Base-by-base conservation (phyloP, 2,888 invertebrate species). In the Kuschelorhynchus macadamiae region DNA sequence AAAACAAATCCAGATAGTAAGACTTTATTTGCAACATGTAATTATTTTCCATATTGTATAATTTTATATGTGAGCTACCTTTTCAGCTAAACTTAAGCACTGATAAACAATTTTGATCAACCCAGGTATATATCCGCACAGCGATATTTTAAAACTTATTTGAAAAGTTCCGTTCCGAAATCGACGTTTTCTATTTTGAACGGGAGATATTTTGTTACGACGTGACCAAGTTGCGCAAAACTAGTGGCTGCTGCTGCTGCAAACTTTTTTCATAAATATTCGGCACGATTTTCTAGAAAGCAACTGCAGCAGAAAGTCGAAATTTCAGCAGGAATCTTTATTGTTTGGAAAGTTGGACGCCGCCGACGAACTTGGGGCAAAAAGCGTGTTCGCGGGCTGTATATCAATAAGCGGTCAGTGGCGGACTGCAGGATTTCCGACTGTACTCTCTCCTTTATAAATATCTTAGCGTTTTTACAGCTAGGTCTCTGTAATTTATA, bases 261-360 rank as follows among this genome's bases (percentile, higher is more conserved):
- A 55, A 69, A 69, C 64, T 65, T 69, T 69, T 69, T 69, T 69
- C 69, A 69, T 69, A 69, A 69, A 69, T 69, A 69, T 69, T 69
- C 69, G 69, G 69, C 69, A 69, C 69, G 69, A 69, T 69, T 69
- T 69, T 69, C 64, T 25, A 65, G 69, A 60, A 64, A 69, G 64
- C 69, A 65, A 69, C 69, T 69, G 69, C 69, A 69, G 64, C 69
- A 65, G 64, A 69, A 65, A 69, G 69, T 69, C 69, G 64, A 60
- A 69, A 65, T 67, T 67, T 67, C 67, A 67, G 61, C 67, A 17
- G 61, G 55, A 61, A 52, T 69, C 69, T 69, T 69, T 69, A 69
- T 69, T 69, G 69, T 69, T 69, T 60, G 64, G 53, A 69, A 69
- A 69, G 64, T 69, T 69, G 64, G 68, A 68, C 59, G 59, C 55